These are phyloP conservation scores for Chloropsis cyanopogon DNA, from an alignment of 2,113 vertebrate species.

Conservation along the genomic window DNA sequence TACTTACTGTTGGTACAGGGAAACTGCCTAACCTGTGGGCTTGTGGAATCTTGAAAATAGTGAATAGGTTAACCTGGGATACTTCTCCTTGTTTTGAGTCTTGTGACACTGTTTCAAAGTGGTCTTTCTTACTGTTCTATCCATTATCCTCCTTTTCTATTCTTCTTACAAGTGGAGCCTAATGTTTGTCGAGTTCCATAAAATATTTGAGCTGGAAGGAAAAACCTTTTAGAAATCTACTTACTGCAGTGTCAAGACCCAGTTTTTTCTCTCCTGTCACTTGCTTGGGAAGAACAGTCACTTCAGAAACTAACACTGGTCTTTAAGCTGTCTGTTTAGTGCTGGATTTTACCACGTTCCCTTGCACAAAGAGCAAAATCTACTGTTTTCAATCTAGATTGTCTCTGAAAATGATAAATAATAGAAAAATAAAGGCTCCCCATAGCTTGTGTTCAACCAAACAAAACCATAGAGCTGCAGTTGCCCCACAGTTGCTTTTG, in stretches of 20 bases:
- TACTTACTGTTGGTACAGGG: neutral
- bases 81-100: neutral
- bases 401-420: constrained; percentile 24
- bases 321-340: constrained; percentile 9
- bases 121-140: constrained; percentile 3
- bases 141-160: constrained; percentile 8
- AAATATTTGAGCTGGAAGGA: constrained; percentile 43
- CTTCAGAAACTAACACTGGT: neutral
- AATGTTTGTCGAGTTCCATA: constrained; percentile 11
- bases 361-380: neutral
- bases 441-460: neutral
- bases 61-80: neutral
- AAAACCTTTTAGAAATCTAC: constrained; percentile 35
- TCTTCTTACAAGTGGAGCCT: constrained; percentile 5
- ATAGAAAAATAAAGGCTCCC: constrained; percentile 21
- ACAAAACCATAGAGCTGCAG: neutral
- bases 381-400: neutral
- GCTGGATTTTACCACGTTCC: neutral
- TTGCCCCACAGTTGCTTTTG: neutral
- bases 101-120: constrained; percentile 9
- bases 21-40: neutral
- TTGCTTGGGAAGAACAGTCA: constrained; percentile 1
- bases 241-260: neutral
- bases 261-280: neutral
- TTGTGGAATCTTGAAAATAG: neutral